Conservation (phyloP, 2,113 vertebrate genomes). For the Tachuris rubrigastra region DNA sequence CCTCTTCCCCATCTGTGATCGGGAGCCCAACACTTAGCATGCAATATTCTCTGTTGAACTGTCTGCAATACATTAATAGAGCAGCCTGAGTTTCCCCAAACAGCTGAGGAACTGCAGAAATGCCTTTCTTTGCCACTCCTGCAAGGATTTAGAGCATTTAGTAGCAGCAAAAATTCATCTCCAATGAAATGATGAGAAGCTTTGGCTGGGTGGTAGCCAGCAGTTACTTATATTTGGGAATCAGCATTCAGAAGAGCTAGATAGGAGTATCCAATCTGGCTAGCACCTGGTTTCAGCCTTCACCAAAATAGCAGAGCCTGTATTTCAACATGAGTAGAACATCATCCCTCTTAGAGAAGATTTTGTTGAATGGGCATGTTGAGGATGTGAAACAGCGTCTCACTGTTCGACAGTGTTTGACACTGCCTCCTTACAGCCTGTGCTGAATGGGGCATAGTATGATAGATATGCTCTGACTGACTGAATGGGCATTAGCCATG, state of each 20-base stretch:
- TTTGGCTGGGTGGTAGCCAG: not conserved
- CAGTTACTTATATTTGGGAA: not conserved
- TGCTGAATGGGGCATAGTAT: conserved; percentile 33
- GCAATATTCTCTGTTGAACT: not conserved
- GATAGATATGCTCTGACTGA: not conserved
- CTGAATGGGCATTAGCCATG: not conserved
- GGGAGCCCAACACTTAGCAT: not conserved
- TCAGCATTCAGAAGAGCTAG: not conserved
- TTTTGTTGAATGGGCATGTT: conserved; percentile 19
- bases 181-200: not conserved
- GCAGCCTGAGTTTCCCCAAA: not conserved
- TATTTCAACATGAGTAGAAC: conserved; percentile 7
- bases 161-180: not conserved
- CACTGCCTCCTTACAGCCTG: conserved; percentile 32
- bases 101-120: not conserved
- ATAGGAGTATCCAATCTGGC: not conserved
- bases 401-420: not conserved
- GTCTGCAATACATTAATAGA: fast-evolving
- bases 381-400: conserved; percentile 39
- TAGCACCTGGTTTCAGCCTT: conserved; percentile 1
- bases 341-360: not conserved
- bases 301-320: conserved; percentile 12
- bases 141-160: not conserved
- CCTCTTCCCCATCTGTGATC: not conserved
- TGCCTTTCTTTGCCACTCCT: not conserved